A percentile compares a stretch with the other conserved stretches of the same genome.
Conservation (phyloP, 2,888 invertebrate genomes). For the Ennomos fuscantarius region DNA sequence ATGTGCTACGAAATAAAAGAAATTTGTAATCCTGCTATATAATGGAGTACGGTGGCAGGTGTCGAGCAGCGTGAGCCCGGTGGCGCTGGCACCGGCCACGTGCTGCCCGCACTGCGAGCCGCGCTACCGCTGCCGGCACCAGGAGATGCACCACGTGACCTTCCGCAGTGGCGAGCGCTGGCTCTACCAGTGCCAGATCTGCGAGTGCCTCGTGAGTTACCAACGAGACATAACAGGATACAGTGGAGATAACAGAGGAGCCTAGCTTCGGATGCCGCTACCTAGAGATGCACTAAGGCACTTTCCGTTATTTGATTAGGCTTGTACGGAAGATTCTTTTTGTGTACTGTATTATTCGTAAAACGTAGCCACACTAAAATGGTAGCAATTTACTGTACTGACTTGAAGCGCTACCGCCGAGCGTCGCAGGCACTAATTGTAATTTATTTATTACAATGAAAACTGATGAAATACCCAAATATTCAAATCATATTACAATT, state of each 20-base stretch:
- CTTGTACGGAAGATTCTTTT: not conserved
- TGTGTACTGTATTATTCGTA: too few species aligned
- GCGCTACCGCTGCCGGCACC: conserved; percentile 90
- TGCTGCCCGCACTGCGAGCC: conserved; percentile 94
- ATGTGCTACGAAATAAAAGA: not conserved
- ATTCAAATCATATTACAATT: too few species aligned
- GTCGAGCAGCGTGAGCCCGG: conserved; percentile 74
- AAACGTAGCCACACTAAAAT: too few species aligned
- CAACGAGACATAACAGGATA: too few species aligned
- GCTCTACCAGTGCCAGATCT: conserved; percentile 96
- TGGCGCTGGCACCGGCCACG: conserved; percentile 82
- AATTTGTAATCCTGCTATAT: conserved; percentile 9
- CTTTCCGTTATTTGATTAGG: not conserved
- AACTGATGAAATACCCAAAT: too few species aligned
- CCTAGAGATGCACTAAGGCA: not conserved
- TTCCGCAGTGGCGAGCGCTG: conserved; percentile 94
- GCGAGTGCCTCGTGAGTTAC: conserved; percentile 91
- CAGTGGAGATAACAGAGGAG: too few species aligned
- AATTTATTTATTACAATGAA: too few species aligned
- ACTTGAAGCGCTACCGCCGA: too few species aligned
- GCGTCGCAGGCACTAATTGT: too few species aligned
- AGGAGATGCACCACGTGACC: conserved; percentile 90
- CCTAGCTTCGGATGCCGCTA: not conserved
- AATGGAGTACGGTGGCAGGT: conserved; percentile 53
- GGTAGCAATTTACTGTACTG: too few species aligned